Percentiles rank a stretch among this genome's conserved stretches.
Evolutionary conservation across 2,888 invertebrate species (phyloP).

Genomic region (Diabrotica balteata): DNA sequence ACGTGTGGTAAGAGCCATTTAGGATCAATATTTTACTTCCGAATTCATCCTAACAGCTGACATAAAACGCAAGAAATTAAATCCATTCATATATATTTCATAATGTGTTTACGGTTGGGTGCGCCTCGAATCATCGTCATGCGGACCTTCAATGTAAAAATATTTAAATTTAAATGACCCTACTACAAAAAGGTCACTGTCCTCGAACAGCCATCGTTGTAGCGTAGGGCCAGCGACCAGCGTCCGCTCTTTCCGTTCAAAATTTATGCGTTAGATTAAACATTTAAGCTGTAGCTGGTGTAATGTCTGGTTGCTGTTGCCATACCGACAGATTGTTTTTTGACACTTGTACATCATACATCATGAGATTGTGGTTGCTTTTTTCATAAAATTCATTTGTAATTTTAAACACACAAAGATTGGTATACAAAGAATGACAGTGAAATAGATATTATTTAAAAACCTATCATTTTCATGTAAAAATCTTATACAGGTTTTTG

Average conservation of each 20-base stretch:
- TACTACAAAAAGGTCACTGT: slow-evolving; percentile 27
- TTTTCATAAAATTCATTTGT: no score
- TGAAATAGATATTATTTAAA: no score
- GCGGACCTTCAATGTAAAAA: slow-evolving; percentile 32
- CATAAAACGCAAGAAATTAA: slow-evolving; percentile 19
- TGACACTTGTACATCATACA: background rate
- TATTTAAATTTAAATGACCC: slow-evolving; percentile 36
- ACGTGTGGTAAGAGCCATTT: background rate
- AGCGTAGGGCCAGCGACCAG: background rate
- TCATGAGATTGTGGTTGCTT: no score
- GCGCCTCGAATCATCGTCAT: slow-evolving; percentile 10
- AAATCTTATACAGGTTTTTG: no score
- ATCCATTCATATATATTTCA: slow-evolving; percentile 26
- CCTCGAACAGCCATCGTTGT: slow-evolving; percentile 17
- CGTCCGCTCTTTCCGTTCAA: slow-evolving; percentile 15
- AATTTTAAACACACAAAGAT: no score
- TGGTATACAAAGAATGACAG: no score
- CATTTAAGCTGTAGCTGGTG: slow-evolving; percentile 21
- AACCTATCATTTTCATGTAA: no score
- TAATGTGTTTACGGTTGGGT: slow-evolving; percentile 26
- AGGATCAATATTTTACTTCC: slow-evolving; percentile 2
- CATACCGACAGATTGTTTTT: slow-evolving; percentile 16
- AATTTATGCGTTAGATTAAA: slow-evolving; percentile 30
- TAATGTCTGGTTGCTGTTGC: slow-evolving; percentile 21
- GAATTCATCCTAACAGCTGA: slow-evolving; percentile 10